A percentile compares a stretch with the other conserved stretches of the same genome.
Conservation (phyloP, 2,888 invertebrate genomes). For the Drosophila rellima region DNA sequence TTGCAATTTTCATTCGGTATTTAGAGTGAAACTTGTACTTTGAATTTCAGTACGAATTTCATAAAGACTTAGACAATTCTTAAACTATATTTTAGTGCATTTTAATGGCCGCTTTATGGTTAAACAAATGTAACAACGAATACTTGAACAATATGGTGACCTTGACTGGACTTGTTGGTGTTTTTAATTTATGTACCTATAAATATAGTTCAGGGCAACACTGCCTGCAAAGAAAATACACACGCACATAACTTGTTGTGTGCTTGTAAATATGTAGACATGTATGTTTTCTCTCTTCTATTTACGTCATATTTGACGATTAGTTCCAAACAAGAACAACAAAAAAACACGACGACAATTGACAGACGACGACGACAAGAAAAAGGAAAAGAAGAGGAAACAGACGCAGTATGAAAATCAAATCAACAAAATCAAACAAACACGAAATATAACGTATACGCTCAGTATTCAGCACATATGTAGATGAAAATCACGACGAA, state of each 20-base stretch:
- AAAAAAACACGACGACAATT: slow-evolving; percentile 54
- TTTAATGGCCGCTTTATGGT: slow-evolving; percentile 46
- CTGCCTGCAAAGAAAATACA: slow-evolving; percentile 24
- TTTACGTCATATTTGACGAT: slow-evolving; percentile 70
- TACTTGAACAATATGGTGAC: slow-evolving; percentile 44
- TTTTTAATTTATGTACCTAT: slow-evolving; percentile 63
- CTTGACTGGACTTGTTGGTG: slow-evolving; percentile 68
- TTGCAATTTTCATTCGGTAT: slow-evolving; percentile 32
- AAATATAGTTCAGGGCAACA: slow-evolving; percentile 75
- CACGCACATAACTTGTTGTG: background rate
- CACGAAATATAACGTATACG: slow-evolving; percentile 64
- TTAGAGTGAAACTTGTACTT: slow-evolving; percentile 9
- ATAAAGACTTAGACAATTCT: slow-evolving; percentile 1
- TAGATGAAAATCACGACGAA: slow-evolving; percentile 47
- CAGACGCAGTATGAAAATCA: slow-evolving; percentile 33
- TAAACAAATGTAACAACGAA: slow-evolving; percentile 32
- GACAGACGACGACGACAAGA: slow-evolving; percentile 35
- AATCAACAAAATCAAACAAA: slow-evolving; percentile 40
- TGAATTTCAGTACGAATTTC: background rate
- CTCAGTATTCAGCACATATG: slow-evolving; percentile 45
- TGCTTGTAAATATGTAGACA: slow-evolving; percentile 19
- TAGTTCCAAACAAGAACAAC: slow-evolving; percentile 60
- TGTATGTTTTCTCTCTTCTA: slow-evolving; percentile 30
- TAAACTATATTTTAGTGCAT: slow-evolving; percentile 45
- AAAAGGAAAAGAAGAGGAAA: slow-evolving; percentile 32